Percentiles rank a stretch among this genome's conserved stretches.
These are phyloP conservation scores for Actinopyga echinites DNA, from an alignment of 53 echinoderm and acorn worm genomes.

Conservation along the genomic window DNA sequence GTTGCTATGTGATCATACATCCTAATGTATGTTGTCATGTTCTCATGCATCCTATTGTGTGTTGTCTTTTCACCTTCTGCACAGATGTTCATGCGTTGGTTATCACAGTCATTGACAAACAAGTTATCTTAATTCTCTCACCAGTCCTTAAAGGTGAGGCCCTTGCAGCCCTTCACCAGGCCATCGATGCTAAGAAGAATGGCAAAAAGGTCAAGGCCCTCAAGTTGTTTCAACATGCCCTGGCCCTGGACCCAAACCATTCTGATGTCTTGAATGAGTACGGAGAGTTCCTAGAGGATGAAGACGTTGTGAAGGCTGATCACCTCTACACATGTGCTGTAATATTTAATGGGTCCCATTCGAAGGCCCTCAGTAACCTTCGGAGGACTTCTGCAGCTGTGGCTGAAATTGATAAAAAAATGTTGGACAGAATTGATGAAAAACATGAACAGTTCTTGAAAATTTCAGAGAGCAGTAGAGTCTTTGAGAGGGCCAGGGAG, in stretches of 20 bases:
- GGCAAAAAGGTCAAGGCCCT: slow-evolving; percentile 90
- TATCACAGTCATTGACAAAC: too few species aligned
- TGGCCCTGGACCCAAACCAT: slow-evolving; percentile 88
- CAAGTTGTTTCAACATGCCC: slow-evolving; percentile 92
- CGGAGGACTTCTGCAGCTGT: slow-evolving; percentile 70
- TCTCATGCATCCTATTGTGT: too few species aligned
- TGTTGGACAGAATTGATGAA: slow-evolving; percentile 67
- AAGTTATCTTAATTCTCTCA: not conserved
- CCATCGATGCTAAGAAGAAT: slow-evolving; percentile 66
- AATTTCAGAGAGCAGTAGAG: slow-evolving; percentile 70
- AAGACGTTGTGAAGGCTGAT: slow-evolving; percentile 82
- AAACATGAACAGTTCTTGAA: slow-evolving; percentile 64
- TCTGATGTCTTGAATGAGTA: slow-evolving; percentile 89
- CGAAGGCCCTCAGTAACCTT: slow-evolving; percentile 71
- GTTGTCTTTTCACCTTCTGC: too few species aligned
- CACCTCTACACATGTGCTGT: slow-evolving; percentile 91
- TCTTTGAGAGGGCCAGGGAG: slow-evolving; percentile 74
- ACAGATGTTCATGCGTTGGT: too few species aligned
- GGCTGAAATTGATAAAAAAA: slow-evolving; percentile 77
- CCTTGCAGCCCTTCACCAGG: slow-evolving; percentile 80
- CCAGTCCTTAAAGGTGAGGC: slow-evolving; percentile 82
- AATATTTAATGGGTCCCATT: slow-evolving; percentile 69
- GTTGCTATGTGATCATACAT: too few species aligned
- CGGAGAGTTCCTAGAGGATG: slow-evolving; percentile 84
- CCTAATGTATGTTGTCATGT: too few species aligned